Base-by-base conservation (phyloP, 2,797 vertebrate species). In the Anguilla anguilla region DNA sequence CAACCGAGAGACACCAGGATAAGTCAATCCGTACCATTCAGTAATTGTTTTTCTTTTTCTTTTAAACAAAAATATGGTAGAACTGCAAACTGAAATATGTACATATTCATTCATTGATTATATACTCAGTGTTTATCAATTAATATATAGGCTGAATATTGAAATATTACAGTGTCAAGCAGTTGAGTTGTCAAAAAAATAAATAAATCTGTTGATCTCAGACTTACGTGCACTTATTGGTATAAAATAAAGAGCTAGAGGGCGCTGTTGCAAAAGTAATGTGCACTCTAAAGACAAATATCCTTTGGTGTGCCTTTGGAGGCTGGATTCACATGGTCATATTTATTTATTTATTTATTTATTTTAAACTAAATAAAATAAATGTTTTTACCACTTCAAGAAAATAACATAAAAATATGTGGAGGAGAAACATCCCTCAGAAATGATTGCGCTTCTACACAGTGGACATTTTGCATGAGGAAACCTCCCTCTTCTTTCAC, bases 231-330 rank as follows among this genome's bases (percentile, higher is more conserved):
- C 39, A 57, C 64, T 85, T 64, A 85, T 72, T 28, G 59, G 46
- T 64, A 72, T 77, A 51, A 77, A 69, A 17, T 87, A 31, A 31
- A 69, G 88, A 89, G 93, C 17, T 93, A 96, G 96, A 95, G 93
- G 96, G 96, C 92, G 94, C 94, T 96, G 93, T 96, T 94, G 95
- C 90, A 90, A 77, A 93, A 84, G 35, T 82, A 6, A 77, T 51
- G 39, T 35, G 74, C 17, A 53, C 25, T 22, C 7, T 7, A 1
- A 11, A 43, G 10, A n/a, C 35, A 85, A 49, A 46, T 9, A 53
- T 82, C 2, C 88, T 61, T 51, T 28, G 51, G 6, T 84, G 64
- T 89, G 35, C 86, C 87, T 88, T 91, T 91, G 46, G 74, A 67
- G 39, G 84, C 59, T 83, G 31, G 89, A 57, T 90, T 88, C 43